Base-by-base conservation (phyloP, 2,888 invertebrate species). In the Tolmerus cingulatus region DNA sequence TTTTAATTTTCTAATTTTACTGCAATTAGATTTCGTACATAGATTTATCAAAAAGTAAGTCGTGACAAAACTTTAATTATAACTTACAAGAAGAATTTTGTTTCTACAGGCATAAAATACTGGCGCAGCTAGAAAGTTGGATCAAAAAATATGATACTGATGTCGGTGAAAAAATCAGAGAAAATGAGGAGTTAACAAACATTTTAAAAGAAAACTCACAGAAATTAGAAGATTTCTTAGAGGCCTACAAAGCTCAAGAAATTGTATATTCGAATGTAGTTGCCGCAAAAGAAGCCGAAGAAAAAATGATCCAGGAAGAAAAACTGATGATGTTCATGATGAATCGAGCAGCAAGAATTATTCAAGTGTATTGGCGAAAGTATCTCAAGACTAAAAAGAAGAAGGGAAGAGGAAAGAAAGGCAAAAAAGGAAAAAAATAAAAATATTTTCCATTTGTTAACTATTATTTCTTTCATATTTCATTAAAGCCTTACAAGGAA, bases 141-240 rank as follows among this genome's bases (percentile, higher is more conserved):
- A 88, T 92, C 1, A 91, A 90, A 16, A 92, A 91, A 89, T 93
- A 91, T 86, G 92, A 92, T 85, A 89, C 89, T 51, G 90, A 90
- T 43, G 91, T 93, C 87, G 90, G 90, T 2, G 92, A 92, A 5
- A 91, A 91, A 88, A 90, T 90, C 87, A 89, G 9, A 91, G 92
- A 88, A 90, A 91, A 46, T 34, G 90, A 3, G 85, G 89, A 2
- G 1, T 88, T 93, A 0, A 88, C 89, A 66, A 90, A 90, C 1
- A 87, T 89, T 27, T 89, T 90, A 30, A 88, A 90, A 8, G 88
- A 87, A 12, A 89, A 90, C 5, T 89, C 90, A 3, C 86, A 88
- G n/a, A 79, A 89, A 1, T 89, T 91, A 0, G 89, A 91, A 12
- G 88, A 90, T 2, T 92, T 90, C 57, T 89, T 91, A 88, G 85